These are phyloP conservation scores for Gallinago undulata DNA, from an alignment of 2,113 vertebrate species.

Conservation along the genomic window DNA sequence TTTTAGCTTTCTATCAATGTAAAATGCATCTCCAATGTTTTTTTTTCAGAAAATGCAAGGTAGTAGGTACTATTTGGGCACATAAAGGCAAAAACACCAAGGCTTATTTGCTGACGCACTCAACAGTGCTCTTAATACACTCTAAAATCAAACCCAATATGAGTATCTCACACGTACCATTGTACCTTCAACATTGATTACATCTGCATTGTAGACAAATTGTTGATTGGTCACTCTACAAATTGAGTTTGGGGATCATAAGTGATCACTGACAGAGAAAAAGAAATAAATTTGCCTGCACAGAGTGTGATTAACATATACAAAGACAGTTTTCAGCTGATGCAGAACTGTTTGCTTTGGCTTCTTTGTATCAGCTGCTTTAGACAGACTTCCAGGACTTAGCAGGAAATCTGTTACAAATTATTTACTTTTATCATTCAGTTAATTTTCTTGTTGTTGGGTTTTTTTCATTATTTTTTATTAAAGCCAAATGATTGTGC, in stretches of 20 bases:
- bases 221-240: background rate
- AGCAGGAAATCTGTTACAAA: constrained; percentile 1
- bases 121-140: background rate
- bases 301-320: background rate
- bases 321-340: background rate
- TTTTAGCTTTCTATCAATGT: background rate
- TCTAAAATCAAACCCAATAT: background rate
- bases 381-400: constrained; percentile 14
- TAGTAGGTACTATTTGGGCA: background rate
- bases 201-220: background rate
- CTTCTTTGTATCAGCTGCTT: background rate
- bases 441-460: constrained; percentile 22
- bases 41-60: background rate
- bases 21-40: background rate
- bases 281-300: background rate
- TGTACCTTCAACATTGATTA: background rate
- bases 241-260: background rate
- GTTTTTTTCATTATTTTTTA: constrained; percentile 1
- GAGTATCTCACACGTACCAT: background rate
- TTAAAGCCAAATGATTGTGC: constrained; percentile 51
- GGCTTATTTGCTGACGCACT: background rate
- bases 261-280: background rate
- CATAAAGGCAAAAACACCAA: background rate
- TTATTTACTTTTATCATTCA: constrained; percentile 37
- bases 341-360: background rate